A percentile compares a stretch with the other conserved stretches of the same genome.
These are phyloP conservation scores for Cephus cinctus DNA, from an alignment of 1,140 invertebrate genomes.

Conservation along the genomic window DNA sequence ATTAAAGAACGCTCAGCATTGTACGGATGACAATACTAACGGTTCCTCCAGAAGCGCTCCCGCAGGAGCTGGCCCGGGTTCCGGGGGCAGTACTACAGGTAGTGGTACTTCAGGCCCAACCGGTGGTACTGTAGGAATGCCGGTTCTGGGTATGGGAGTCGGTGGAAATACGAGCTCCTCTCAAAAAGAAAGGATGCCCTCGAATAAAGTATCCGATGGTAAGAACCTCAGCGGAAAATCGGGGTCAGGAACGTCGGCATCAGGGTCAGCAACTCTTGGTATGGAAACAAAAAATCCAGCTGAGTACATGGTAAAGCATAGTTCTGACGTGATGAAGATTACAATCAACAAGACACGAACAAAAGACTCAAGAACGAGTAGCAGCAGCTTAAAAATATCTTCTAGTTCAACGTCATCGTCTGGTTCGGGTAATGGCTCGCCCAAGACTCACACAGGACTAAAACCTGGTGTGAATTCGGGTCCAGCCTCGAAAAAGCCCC, in stretches of 20 bases:
- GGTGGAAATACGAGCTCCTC: too few species aligned
- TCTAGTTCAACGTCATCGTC: slow-evolving; percentile 27
- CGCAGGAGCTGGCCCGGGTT: too few species aligned
- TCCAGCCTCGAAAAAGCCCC: slow-evolving; percentile 76
- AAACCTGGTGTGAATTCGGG: slow-evolving; percentile 82
- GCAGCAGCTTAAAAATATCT: slow-evolving; percentile 41
- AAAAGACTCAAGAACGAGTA: slow-evolving; percentile 62
- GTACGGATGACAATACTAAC: slow-evolving; percentile 40
- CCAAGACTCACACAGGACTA: slow-evolving; percentile 77
- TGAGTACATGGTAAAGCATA: slow-evolving; percentile 85
- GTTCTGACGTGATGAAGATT: slow-evolving; percentile 83
- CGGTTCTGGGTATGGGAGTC: too few species aligned
- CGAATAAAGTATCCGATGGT: slow-evolving; percentile 57
- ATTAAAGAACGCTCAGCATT: slow-evolving; percentile 73
- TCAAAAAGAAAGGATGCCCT: slow-evolving; percentile 28
- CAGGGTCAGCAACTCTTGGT: too few species aligned
- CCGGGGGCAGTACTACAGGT: too few species aligned
- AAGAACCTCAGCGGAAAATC: slow-evolving; percentile 58
- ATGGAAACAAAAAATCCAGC: slow-evolving; percentile 68
- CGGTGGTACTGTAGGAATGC: too few species aligned
- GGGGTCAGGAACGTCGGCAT: too few species aligned
- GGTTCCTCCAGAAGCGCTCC: slow-evolving; percentile 26
- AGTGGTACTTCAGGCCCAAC: too few species aligned
- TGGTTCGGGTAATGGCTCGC: slow-evolving; percentile 60
- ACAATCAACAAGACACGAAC: slow-evolving; percentile 84